Conservation (phyloP, 1,140 invertebrate species). For the Meloidogyne hapla region DNA sequence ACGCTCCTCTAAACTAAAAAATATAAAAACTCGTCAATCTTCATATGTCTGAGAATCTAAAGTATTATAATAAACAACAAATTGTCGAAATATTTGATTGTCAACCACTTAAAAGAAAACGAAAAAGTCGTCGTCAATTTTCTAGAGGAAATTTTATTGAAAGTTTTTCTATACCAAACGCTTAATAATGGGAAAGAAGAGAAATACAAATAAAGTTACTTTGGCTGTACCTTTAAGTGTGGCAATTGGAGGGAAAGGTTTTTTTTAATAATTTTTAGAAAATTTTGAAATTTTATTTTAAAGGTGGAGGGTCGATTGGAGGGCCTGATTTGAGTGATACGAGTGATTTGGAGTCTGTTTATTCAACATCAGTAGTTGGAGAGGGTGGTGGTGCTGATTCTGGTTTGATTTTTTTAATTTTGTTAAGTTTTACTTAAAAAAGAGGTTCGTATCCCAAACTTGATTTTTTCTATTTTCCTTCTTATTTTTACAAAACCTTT, state of each 20-base stretch:
- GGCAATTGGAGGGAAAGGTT: neutral
- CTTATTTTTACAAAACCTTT: no score
- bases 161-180: neutral
- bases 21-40: neutral
- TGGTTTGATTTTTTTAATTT: slow-evolving; percentile 24
- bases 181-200: slow-evolving; percentile 33
- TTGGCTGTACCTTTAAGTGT: slow-evolving; percentile 3
- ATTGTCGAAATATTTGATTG: slow-evolving; percentile 2
- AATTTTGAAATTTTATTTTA: neutral
- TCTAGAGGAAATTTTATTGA: neutral
- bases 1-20: neutral
- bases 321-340: slow-evolving; percentile 23
- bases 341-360: slow-evolving; percentile 47
- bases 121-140: neutral
- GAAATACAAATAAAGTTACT: slow-evolving; percentile 38
- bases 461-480: no score
- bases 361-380: slow-evolving; percentile 42
- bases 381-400: slow-evolving; percentile 37
- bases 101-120: neutral
- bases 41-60: slow-evolving; percentile 3
- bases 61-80: neutral
- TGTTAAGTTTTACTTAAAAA: no score
- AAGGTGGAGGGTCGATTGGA: slow-evolving; percentile 8
- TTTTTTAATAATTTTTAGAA: neutral
- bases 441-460: no score